Conservation (phyloP, 2,888 invertebrate species). For the Sinotaia quadrata region DNA sequence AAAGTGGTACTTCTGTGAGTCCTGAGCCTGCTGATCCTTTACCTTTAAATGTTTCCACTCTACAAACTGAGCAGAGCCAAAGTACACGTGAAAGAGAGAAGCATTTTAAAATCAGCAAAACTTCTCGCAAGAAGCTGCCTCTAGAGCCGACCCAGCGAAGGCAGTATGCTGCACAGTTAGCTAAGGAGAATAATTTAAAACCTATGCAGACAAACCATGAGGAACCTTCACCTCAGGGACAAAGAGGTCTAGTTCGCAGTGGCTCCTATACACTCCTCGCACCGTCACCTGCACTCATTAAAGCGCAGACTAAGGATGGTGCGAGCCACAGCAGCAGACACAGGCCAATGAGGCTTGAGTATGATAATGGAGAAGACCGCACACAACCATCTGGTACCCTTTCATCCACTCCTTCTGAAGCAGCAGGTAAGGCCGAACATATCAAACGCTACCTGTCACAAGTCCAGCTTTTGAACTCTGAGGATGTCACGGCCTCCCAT, state of each 20-base stretch:
- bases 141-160: too few species aligned
- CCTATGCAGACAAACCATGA: too few species aligned
- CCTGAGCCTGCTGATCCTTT: too few species aligned
- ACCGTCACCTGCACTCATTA: slow-evolving; percentile 81
- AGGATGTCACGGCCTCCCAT: slow-evolving; percentile 19
- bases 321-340: not conserved
- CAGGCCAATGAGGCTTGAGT: slow-evolving; percentile 23
- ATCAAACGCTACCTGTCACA: slow-evolving; percentile 64
- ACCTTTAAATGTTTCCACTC: too few species aligned
- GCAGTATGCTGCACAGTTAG: too few species aligned
- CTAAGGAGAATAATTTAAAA: too few species aligned
- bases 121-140: too few species aligned
- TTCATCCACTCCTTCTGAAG: slow-evolving; percentile 42
- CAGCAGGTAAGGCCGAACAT: slow-evolving; percentile 66
- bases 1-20: too few species aligned
- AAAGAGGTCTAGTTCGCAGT: slow-evolving; percentile 76
- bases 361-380: slow-evolving; percentile 30
- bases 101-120: too few species aligned
- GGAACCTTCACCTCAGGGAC: not conserved
- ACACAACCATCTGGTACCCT: slow-evolving; percentile 16
- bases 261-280: slow-evolving; percentile 85
- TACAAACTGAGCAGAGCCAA: too few species aligned
- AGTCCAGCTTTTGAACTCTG: slow-evolving; percentile 51
- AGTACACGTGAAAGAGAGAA: too few species aligned
- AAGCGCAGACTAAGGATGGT: slow-evolving; percentile 25